Evolutionary conservation across 2,113 vertebrate genomes (phyloP), one percentile per base, ranked within the genome.

Genomic region (Motacilla tschutschensis): DNA sequence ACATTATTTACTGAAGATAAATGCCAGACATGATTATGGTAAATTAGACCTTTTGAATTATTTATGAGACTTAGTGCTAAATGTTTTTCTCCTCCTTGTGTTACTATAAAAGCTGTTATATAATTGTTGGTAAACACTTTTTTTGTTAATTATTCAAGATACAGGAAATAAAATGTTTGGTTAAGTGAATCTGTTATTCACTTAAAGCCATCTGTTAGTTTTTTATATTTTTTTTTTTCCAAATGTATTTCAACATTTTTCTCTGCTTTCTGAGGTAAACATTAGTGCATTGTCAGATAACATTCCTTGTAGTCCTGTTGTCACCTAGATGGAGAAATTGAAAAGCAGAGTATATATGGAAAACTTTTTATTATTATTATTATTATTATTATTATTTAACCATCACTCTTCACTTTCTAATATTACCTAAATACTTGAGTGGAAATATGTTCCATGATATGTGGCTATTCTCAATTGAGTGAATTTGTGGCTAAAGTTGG

Each of bases 31-130:
- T 92, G 89, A 91, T 95, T 96, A 94, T 93, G 90, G 89, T 91
- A 95, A 96, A 96, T 96, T 94, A 94, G 76, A 88, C 74, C 88
- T 93, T 76, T 91, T 95, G 92, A 93, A 96, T 96, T 94, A 95
- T 96, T 94, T 95, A 95, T 96, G 87, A 94, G 88, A 89, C 83
- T 74, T 76, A 83, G 72, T 93, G 88, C 75, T 94, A 93, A 94
- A 94, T 94, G 91, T 94, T 95, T 93, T 76, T 86, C 85, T 70
- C 47, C 66, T 93, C 69, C 85, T 92, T 87, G 66, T 82, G 84
- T 91, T 90, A 90, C 76, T 92, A 92, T 89, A 94, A 93, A 94
- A 93, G 79, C 93, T 92, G 88, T 92, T 95, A 92, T 91, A 80
- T 80, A 91, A 93, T 92, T 95, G 93, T 96, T 95, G 84, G 94